Base-by-base conservation (phyloP, 2,113 vertebrate species). In the Syngnathoides biaculeatus region DNA sequence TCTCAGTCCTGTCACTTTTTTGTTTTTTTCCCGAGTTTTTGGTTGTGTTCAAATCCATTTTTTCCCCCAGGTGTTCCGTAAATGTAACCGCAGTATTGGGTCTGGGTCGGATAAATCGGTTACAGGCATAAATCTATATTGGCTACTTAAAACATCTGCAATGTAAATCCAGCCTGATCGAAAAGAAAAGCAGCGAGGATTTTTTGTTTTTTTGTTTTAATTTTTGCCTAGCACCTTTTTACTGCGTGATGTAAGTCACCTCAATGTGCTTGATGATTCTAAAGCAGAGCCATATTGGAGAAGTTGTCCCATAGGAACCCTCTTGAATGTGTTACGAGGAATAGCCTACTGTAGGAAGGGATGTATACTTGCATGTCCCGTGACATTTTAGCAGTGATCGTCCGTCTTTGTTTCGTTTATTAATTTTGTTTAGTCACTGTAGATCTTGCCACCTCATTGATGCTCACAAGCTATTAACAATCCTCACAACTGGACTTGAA, bases 281-380 rank as follows among this genome's bases (percentile, higher is more conserved):
- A 74, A 82, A 78, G 74, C 83, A 89, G 85, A 90, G 88, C 86
- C 87, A 89, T 88, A 89, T 89, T 78, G 79, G 75, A 83, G 76
- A 84, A 79, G 74, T 77, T 75, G 64, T 71, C 84, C 83, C 69
- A 70, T 85, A 82, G 77, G 72, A 87, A 73, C 83, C 81, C 83
- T 81, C 69, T 78, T 87, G 87, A 89, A 90, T 88, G 87, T 89
- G 87, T 84, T 89, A 83, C 79, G 87, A 81, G 80, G 71, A 85
- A 70, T 88, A 86, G 83, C 85, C 75, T 85, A 82, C 79, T 81
- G 74, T 87, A 86, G 84, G 78, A 84, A 88, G 74, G 85, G 84
- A 88, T 88, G 85, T 85, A 84, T 81, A 79, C 69, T 86, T 60
- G 86, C 85, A 86, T 86, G 86, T 83, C 83, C 57, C 86, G 83